These are phyloP conservation scores for Pocillopora grandis DNA, from an alignment of 92 coral and sea anemone species.

Conservation along the genomic window DNA sequence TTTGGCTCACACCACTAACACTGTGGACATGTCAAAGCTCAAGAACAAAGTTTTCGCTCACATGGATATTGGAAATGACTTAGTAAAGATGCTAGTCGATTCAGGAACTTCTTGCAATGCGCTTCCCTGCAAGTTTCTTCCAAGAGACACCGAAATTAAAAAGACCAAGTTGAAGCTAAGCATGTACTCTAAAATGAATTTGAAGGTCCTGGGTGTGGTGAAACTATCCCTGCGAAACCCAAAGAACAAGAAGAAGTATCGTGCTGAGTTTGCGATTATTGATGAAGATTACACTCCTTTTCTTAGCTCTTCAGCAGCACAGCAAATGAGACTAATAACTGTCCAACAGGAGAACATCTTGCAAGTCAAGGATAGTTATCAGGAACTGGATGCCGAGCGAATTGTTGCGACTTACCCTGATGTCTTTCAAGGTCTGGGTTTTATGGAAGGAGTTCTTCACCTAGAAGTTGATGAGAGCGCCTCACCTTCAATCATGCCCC, in stretches of 20 bases:
- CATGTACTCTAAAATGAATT: slow-evolving; percentile 22
- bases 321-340: too few relatives aligned
- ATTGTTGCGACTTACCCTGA: too few relatives aligned
- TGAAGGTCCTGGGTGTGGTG: slow-evolving; percentile 24
- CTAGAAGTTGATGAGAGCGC: not conserved
- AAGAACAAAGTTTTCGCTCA: slow-evolving; percentile 11
- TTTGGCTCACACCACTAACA: not conserved
- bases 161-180: slow-evolving; percentile 11
- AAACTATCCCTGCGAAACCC: slow-evolving; percentile 14
- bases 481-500: not conserved
- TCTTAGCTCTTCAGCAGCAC: not conserved
- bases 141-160: slow-evolving; percentile 3
- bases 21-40: slow-evolving; percentile 11
- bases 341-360: too few relatives aligned
- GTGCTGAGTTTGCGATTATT: not conserved
- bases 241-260: not conserved
- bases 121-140: slow-evolving; percentile 24
- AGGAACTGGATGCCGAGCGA: too few relatives aligned
- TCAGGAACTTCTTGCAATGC: slow-evolving; percentile 48
- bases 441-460: too few relatives aligned
- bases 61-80: slow-evolving; percentile 9
- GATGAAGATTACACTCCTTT: slow-evolving; percentile 5
- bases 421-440: too few relatives aligned
- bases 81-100: slow-evolving; percentile 41
- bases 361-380: too few relatives aligned